Evolutionary conservation across 2,797 vertebrate genomes (phyloP), one percentile per base, ranked within the genome.

Genomic region (Enteromius paludinosus): DNA sequence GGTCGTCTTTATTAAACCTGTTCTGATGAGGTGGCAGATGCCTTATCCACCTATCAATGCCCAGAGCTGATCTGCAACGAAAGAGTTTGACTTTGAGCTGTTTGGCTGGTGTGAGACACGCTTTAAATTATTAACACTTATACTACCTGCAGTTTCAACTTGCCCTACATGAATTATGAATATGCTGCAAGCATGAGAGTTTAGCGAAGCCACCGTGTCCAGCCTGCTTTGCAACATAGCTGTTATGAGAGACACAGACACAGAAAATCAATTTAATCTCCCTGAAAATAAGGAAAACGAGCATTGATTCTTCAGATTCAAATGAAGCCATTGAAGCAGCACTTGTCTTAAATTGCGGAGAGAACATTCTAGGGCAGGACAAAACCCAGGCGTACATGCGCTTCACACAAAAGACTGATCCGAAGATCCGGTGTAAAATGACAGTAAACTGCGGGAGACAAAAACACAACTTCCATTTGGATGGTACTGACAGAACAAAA

Each of bases 111-210:
- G 86, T 84, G 86, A 85, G 85, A 88, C 86, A 91, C 86, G 83
- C 65, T 90, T 64, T 93, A 87, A 93, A 94, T 94, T 92, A 92
- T 93, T 92, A 85, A 92, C 90, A 89, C 86, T 86, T 86, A 90
- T 87, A 91, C 87, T 80, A 92, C 90, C 89, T 91, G 90, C 83
- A 91, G 92, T 92, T 91, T 87, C 84, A 83, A 70, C 62, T 85
- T 81, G 64, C 41, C 68, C 69, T 74, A 18, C 68, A 82, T 77
- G 47, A 66, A 78, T 85, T 47, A 83, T 83, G 52, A 59, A 77
- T 83, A 47, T 28, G 15, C 65, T 69, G 23, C 73, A 62, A 83
- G 65, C 38, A 77, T 70, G 28, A 76, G 47, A 45, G 72, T 41
- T 47, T 43, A 30, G n/a, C 65, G 4, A 65, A 82, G 71, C 62